These are phyloP conservation scores for Loriculus beryllinus DNA, from an alignment of 2,797 vertebrate species.

Conservation along the genomic window DNA sequence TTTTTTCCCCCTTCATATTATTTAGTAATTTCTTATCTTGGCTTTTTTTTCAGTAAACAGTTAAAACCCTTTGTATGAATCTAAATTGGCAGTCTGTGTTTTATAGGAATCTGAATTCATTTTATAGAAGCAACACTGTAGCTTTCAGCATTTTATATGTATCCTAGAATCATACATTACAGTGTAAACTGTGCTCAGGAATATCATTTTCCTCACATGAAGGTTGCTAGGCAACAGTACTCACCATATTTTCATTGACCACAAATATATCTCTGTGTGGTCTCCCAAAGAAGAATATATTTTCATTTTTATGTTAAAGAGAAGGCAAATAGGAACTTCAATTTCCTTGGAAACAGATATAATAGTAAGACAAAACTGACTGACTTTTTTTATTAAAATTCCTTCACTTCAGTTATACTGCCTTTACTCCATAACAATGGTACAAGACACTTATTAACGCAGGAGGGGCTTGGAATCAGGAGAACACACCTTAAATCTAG, in stretches of 20 bases:
- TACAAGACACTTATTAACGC: not conserved
- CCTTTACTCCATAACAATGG: not conserved
- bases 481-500: not conserved
- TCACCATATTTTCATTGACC: constrained; percentile 71
- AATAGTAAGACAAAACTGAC: not conserved
- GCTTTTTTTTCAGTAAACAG: not conserved
- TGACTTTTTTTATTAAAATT: not conserved
- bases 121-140: not conserved
- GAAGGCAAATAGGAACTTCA: constrained; percentile 13
- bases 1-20: not conserved
- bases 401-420: not conserved
- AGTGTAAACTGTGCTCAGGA: constrained; percentile 24
- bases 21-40: not conserved
- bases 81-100: not conserved
- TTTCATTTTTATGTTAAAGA: not conserved
- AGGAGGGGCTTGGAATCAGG: not conserved
- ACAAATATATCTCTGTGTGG: constrained; percentile 30
- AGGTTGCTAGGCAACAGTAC: constrained; percentile 72
- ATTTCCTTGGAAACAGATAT: not conserved
- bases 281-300: not conserved
- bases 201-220: constrained; percentile 48
- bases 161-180: constrained; percentile 16
- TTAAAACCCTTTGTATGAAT: not conserved
- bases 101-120: not conserved
- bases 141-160: constrained; percentile 18